A percentile compares a stretch with the other conserved stretches of the same genome.
Evolutionary conservation across 1,140 invertebrate genomes (phyloP).

Genomic region (Cherax destructor): DNA sequence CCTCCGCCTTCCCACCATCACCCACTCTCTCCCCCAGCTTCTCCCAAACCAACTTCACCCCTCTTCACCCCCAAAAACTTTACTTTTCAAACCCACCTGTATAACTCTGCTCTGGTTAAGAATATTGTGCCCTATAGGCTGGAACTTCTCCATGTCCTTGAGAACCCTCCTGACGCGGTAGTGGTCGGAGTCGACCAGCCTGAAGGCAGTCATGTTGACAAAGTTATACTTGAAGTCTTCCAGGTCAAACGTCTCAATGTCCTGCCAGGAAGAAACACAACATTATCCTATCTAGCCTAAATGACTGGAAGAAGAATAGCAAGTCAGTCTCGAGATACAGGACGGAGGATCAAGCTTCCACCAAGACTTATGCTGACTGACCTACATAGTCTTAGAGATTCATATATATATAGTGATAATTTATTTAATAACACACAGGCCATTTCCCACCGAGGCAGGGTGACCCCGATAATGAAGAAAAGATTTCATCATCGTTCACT

Average conservation of each 20-base stretch:
- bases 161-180: constrained; percentile 85
- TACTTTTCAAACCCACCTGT: constrained; percentile 76
- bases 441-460: no score
- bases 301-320: no score
- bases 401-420: no score
- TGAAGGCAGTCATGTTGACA: constrained; percentile 94
- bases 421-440: no score
- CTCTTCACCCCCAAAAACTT: not conserved
- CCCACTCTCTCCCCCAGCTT: not conserved
- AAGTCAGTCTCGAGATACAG: no score
- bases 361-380: no score
- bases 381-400: no score
- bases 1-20: no score
- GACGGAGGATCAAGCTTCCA: no score
- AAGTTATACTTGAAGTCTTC: constrained; percentile 96
- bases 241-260: constrained; percentile 87
- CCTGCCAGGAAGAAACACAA: constrained; percentile 21
- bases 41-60: not conserved
- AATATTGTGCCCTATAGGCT: constrained; percentile 87
- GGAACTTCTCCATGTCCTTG: constrained; percentile 91
- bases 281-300: no score
- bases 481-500: no score
- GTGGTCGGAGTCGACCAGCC: constrained; percentile 88
- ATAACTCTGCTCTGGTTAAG: constrained; percentile 85
- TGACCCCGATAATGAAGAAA: no score